Evolutionary conservation across 1,140 invertebrate genomes (phyloP).

Genomic region (Myzus persicae): DNA sequence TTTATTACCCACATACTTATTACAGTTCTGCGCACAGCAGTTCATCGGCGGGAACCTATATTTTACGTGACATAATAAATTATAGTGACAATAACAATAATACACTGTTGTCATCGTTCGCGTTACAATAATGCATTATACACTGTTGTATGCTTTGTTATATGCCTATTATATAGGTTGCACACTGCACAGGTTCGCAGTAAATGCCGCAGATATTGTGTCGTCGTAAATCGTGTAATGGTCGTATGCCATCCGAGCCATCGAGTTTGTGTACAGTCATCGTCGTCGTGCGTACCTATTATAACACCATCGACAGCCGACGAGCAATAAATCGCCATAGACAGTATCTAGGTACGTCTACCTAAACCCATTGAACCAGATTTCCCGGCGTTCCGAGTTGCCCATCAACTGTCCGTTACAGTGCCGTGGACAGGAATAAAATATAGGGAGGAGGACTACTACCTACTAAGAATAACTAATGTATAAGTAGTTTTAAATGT

Average conservation of each 20-base stretch:
- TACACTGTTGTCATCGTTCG: background rate
- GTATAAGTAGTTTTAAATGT: too few species aligned
- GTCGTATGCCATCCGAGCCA: background rate
- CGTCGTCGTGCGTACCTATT: background rate
- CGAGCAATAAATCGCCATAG: background rate
- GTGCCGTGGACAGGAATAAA: too few species aligned
- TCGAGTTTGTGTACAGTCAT: conserved; percentile 1
- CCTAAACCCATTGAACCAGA: background rate
- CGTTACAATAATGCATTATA: background rate
- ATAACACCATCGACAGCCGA: background rate
- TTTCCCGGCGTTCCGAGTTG: background rate
- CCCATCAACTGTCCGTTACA: background rate
- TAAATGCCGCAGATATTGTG: background rate
- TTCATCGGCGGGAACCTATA: background rate
- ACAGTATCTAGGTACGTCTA: background rate
- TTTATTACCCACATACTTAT: background rate
- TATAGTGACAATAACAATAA: background rate
- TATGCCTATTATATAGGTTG: background rate
- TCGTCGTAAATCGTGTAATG: background rate
- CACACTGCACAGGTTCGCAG: too few species aligned
- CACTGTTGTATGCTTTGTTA: background rate
- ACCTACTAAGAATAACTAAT: too few species aligned
- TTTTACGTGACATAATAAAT: background rate
- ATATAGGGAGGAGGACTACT: too few species aligned
- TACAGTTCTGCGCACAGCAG: background rate